phyloP scores from a whole-genome alignment of 2,113 vertebrate species.

The Sinosuthora webbiana region DNA sequence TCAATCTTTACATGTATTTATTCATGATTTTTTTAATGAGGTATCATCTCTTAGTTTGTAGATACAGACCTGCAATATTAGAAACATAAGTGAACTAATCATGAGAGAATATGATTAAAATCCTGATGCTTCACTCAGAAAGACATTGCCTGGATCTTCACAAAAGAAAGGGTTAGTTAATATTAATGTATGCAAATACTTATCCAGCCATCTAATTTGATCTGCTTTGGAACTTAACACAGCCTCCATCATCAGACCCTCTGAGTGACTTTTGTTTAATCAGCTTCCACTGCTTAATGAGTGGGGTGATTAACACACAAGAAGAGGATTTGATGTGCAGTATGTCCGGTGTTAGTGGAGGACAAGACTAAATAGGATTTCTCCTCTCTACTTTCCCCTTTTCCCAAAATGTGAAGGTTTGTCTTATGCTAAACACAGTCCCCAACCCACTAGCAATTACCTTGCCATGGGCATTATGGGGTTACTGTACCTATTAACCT shows the following conservation, averaged over 20 bases:
- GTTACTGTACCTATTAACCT: not conserved
- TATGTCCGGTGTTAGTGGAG: not conserved
- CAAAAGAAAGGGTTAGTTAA: constrained; percentile 12
- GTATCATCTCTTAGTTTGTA: not conserved
- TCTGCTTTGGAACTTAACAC: constrained; percentile 1
- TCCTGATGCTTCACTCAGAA: not conserved
- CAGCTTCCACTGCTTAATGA: constrained; percentile 34
- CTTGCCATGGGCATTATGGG: not conserved
- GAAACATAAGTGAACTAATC: not conserved
- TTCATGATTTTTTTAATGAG: not conserved
- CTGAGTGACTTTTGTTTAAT: constrained; percentile 45
- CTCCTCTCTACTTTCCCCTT: not conserved
- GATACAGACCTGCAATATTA: not conserved
- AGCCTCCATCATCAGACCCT: not conserved
- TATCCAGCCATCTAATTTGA: constrained; percentile 46
- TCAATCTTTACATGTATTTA: not conserved
- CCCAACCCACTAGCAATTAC: not conserved
- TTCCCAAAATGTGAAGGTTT: not conserved
- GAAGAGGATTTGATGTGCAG: not conserved
- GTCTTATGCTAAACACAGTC: not conserved
- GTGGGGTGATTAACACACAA: not conserved
- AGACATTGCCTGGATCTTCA: not conserved
- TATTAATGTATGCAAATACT: constrained; percentile 40
- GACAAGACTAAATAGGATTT: not conserved
- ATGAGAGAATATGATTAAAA: not conserved